Conservation (phyloP, 2,113 vertebrate genomes). For the Poeciliopsis occidentalis region DNA sequence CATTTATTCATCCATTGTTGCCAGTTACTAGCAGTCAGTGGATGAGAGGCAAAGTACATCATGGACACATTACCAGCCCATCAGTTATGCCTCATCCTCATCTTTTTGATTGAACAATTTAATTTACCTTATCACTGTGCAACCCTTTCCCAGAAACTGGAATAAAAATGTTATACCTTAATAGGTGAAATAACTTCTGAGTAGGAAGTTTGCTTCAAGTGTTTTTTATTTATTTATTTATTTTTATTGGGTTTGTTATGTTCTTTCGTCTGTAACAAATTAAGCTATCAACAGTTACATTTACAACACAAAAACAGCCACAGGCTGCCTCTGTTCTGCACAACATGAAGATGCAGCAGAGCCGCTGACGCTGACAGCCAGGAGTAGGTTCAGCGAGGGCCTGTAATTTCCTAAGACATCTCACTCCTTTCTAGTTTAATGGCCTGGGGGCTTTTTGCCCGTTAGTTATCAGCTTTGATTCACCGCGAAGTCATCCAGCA, state of each 20-base stretch:
- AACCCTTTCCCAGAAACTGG: too few relatives aligned
- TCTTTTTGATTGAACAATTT: too few relatives aligned
- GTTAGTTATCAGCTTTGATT: conserved; percentile 67
- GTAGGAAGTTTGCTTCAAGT: not conserved
- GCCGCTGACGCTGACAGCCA: conserved; percentile 29
- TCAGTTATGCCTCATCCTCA: not conserved
- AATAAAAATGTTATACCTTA: too few relatives aligned
- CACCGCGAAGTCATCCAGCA: conserved; percentile 52
- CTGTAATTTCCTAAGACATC: conserved; percentile 62
- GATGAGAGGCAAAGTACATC: not conserved
- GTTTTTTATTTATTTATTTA: not conserved
- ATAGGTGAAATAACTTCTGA: too few relatives aligned
- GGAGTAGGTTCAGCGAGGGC: conserved; percentile 42
- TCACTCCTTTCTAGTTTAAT: conserved; percentile 59
- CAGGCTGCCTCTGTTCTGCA: conserved; percentile 11
- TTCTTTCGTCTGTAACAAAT: not conserved
- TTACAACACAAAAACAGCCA: conserved; percentile 20
- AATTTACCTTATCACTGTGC: too few relatives aligned
- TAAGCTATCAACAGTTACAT: conserved; percentile 33
- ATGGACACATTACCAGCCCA: not conserved
- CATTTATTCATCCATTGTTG: too few relatives aligned
- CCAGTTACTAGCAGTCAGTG: too few relatives aligned
- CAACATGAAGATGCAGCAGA: conserved; percentile 40
- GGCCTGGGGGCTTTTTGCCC: conserved; percentile 45
- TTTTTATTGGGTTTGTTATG: not conserved